Conservation (phyloP, 2,797 vertebrate species). For the Coendou prehensilis region DNA sequence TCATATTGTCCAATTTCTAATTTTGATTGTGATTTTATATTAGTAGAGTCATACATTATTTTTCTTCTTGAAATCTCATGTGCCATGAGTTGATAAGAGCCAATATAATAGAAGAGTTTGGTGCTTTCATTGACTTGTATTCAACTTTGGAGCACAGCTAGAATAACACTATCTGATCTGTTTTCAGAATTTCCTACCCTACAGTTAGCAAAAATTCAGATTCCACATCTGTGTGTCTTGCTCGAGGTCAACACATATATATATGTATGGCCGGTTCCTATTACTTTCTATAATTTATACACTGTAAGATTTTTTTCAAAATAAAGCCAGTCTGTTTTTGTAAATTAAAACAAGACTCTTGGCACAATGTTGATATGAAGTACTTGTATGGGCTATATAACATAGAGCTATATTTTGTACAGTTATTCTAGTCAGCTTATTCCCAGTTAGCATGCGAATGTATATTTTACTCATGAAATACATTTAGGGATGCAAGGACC, state of each 20-base stretch:
- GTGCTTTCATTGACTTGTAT: background rate
- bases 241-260: background rate
- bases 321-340: background rate
- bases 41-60: background rate
- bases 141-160: background rate
- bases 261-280: background rate
- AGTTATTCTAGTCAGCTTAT: background rate
- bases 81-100: background rate
- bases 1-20: background rate
- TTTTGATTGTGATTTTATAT: background rate
- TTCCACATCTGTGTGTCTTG: background rate
- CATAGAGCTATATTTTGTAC: background rate
- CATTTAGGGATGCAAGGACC: background rate
- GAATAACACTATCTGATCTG: background rate
- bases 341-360: background rate
- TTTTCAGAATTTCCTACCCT: background rate
- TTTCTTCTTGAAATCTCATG: background rate
- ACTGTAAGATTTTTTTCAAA: background rate
- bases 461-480: background rate
- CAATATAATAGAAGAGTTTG: background rate
- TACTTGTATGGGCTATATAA: background rate
- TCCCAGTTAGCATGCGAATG: background rate
- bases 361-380: background rate
- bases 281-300: background rate
- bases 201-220: background rate